Percentiles rank a stretch among this genome's conserved stretches.
These are phyloP conservation scores for Taphrorychus bicolor DNA, from an alignment of 2,888 invertebrate genomes.

Conservation along the genomic window DNA sequence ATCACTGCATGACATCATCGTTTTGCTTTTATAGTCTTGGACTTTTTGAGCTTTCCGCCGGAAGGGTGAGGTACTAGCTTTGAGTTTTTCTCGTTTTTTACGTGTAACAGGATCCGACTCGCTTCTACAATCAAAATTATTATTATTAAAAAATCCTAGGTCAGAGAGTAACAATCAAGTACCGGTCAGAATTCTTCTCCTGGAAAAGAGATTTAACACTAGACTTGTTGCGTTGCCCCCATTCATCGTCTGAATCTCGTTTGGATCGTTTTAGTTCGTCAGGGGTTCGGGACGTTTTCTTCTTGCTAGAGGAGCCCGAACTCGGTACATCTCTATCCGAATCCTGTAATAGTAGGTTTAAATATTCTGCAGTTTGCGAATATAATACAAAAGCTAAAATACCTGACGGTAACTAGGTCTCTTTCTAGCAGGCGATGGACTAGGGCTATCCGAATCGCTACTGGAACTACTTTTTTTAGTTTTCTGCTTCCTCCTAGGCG, in stretches of 20 bases:
- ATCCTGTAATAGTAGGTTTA: slow-evolving; percentile 21
- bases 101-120: slow-evolving; percentile 52
- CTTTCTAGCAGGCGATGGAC: slow-evolving; percentile 40
- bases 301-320: slow-evolving; percentile 9
- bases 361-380: too few species aligned
- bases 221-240: slow-evolving; percentile 53
- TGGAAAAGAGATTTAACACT: slow-evolving; percentile 52
- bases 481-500: slow-evolving; percentile 50
- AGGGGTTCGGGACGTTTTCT: slow-evolving; percentile 23
- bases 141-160: neutral
- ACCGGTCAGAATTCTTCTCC: slow-evolving; percentile 43
- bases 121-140: slow-evolving; percentile 47
- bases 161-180: slow-evolving; percentile 50
- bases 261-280: slow-evolving; percentile 39
- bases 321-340: slow-evolving; percentile 23
- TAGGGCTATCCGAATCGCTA: slow-evolving; percentile 46
- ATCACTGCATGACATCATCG: slow-evolving; percentile 40
- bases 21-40: slow-evolving; percentile 45
- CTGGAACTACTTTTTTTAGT: slow-evolving; percentile 47
- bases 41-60: slow-evolving; percentile 52
- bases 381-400: neutral
- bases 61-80: slow-evolving; percentile 51
- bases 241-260: slow-evolving; percentile 54
- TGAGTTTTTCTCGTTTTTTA: slow-evolving; percentile 46
- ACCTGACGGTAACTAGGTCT: slow-evolving; percentile 40